phyloP scores from a whole-genome alignment of 2,113 vertebrate species.

The Spea multiplicata region DNA sequence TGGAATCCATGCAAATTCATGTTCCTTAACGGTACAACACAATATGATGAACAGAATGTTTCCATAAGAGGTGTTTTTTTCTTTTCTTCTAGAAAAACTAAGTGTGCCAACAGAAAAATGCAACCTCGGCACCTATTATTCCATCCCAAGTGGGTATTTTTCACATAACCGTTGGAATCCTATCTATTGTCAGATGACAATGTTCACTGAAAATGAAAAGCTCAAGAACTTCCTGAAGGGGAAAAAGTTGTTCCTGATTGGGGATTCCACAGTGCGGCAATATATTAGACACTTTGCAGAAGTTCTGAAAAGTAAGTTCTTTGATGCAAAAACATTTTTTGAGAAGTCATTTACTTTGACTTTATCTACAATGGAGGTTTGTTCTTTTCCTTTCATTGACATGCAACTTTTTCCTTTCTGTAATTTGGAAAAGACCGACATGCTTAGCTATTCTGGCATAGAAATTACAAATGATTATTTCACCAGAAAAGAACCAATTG shows the following conservation, averaged over 20 bases:
- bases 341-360: no score
- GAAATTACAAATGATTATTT: no score
- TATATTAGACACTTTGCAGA: slow-evolving; percentile 42
- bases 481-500: no score
- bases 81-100: slow-evolving; percentile 2
- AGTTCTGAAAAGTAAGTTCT: slow-evolving; percentile 30
- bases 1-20: no score
- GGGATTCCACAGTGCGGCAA: slow-evolving; percentile 41
- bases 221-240: slow-evolving; percentile 31
- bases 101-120: not conserved
- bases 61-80: not conserved
- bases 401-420: no score
- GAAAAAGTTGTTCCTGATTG: slow-evolving; percentile 33
- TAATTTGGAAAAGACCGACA: no score
- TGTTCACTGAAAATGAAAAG: slow-evolving; percentile 15
- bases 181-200: slow-evolving; percentile 7
- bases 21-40: no score
- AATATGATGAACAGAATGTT: no score
- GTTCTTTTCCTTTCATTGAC: no score
- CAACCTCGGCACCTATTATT: slow-evolving; percentile 1
- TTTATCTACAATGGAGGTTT: no score
- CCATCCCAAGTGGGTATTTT: slow-evolving; percentile 40
- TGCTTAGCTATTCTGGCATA: no score
- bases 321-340: not conserved
- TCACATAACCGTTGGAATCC: slow-evolving; percentile 32